Conservation (phyloP, 2,113 vertebrate species). For the Pardalotus punctatus region DNA sequence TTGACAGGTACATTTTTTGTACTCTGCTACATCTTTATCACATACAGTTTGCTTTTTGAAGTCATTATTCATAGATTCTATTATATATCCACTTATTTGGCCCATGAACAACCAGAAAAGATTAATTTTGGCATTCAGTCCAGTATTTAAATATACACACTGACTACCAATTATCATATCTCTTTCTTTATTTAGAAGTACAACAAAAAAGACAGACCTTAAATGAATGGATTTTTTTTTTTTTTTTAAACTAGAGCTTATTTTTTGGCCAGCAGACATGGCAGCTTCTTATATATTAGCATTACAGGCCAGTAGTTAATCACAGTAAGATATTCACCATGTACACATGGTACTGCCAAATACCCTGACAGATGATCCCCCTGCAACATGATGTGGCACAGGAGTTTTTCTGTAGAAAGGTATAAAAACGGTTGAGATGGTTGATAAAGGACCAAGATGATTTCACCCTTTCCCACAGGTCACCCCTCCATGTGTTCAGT, state of each 20-base stretch:
- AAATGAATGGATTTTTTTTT: not conserved
- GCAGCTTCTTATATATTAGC: not conserved
- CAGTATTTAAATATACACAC: not conserved
- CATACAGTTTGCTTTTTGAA: not conserved
- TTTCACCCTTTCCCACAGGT: not conserved
- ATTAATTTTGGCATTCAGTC: not conserved
- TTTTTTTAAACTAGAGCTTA: not conserved
- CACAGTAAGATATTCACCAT: not conserved
- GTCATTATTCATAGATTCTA: not conserved
- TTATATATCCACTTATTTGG: not conserved
- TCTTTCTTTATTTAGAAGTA: not conserved
- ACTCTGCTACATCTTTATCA: not conserved
- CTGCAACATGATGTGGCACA: not conserved
- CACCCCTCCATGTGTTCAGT: not conserved
- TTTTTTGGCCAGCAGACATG: not conserved
- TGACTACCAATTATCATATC: not conserved
- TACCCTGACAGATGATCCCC: not conserved
- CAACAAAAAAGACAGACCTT: not conserved
- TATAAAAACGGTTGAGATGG: not conserved
- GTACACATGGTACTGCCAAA: not conserved
- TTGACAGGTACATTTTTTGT: not conserved
- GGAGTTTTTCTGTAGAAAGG: not conserved
- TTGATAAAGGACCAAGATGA: not conserved
- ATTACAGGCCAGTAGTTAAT: not conserved
- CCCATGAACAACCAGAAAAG: not conserved